Evolutionary conservation across 1,140 invertebrate genomes (phyloP).

Genomic region (Polyergus mexicanus): DNA sequence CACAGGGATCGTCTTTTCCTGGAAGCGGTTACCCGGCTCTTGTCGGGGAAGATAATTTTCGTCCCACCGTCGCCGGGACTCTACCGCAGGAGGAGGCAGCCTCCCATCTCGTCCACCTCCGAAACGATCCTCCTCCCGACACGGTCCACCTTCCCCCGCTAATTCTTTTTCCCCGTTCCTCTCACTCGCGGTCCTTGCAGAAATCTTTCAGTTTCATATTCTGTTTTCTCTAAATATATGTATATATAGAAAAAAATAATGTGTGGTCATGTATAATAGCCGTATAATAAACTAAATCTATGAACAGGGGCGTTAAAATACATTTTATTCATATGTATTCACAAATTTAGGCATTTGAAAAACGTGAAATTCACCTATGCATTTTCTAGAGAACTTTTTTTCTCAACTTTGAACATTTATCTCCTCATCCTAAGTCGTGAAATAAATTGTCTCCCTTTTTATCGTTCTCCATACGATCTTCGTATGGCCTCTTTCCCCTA

Average conservation of each 20-base stretch:
- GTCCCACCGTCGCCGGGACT: constrained; percentile 62
- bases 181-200: background rate
- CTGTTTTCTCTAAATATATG: too few relatives aligned
- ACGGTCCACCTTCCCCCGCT: background rate
- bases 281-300: too few relatives aligned
- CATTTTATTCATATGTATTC: too few relatives aligned
- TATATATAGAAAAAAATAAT: too few relatives aligned
- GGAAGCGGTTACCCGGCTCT: constrained; percentile 76
- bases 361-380: background rate
- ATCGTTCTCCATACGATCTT: background rate
- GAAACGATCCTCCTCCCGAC: background rate
- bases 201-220: background rate
- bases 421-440: background rate
- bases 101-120: constrained; percentile 18
- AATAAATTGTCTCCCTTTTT: background rate
- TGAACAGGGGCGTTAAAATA: too few relatives aligned
- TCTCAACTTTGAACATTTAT: background rate
- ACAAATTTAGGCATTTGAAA: background rate
- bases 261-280: too few relatives aligned
- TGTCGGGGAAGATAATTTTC: constrained; percentile 79
- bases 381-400: background rate
- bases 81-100: constrained; percentile 44
- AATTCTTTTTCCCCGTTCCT: background rate
- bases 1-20: constrained; percentile 75
- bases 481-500: background rate